Percentiles rank a stretch among this genome's conserved stretches.
phyloP scores from a whole-genome alignment of 2,113 vertebrate genomes.

The Erythrocebus patas region DNA sequence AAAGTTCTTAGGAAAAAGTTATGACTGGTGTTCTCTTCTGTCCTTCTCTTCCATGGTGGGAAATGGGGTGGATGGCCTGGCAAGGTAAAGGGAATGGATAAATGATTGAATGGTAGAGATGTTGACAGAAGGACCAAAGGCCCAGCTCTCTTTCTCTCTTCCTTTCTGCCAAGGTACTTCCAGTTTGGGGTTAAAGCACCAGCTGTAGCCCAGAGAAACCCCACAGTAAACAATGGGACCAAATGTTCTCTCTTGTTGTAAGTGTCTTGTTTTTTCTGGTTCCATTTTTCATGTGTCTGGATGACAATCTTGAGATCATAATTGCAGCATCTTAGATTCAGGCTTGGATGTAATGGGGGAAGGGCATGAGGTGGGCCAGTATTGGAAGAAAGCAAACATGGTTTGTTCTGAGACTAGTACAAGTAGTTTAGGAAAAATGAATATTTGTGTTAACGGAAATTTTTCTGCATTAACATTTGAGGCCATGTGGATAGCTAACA shows the following conservation, averaged over 20 bases:
- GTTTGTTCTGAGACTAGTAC: neutral
- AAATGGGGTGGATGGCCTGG: neutral
- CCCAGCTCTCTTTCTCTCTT: neutral
- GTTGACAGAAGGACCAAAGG: neutral
- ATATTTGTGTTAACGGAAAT: neutral
- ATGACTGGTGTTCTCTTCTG: neutral
- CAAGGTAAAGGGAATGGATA: neutral
- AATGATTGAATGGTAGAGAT: neutral
- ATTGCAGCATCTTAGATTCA: neutral
- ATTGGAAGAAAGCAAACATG: neutral
- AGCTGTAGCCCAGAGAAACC: neutral
- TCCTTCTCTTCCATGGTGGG: neutral
- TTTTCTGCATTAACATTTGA: neutral
- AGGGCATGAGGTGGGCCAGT: neutral
- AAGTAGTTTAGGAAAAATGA: neutral
- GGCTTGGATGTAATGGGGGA: neutral
- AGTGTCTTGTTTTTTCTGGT: neutral
- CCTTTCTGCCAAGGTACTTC: neutral
- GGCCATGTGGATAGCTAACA: neutral
- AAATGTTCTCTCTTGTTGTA: neutral
- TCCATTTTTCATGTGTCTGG: neutral
- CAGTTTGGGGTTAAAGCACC: neutral
- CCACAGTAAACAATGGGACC: neutral
- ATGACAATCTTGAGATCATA: neutral
- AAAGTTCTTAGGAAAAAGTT: neutral